Evolutionary conservation across 2,113 vertebrate genomes (phyloP).

Genomic region (Sorex araneus): DNA sequence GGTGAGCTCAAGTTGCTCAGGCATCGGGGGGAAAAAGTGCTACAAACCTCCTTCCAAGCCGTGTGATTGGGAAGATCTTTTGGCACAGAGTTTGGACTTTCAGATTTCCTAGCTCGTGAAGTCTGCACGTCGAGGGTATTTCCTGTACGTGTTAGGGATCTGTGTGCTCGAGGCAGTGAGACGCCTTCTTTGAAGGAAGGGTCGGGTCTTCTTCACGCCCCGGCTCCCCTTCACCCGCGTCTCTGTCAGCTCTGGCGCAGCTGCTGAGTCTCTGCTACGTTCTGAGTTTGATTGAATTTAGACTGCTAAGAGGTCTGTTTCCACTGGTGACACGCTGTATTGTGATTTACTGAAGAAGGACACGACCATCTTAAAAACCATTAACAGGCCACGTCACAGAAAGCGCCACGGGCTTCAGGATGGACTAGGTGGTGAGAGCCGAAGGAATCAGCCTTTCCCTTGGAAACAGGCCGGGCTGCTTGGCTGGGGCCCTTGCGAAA

Average conservation of each 20-base stretch:
- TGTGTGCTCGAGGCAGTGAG: background rate
- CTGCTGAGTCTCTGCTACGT: too few species aligned
- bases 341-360: too few species aligned
- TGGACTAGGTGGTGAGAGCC: slow-evolving; percentile 4
- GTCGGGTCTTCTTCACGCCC: background rate
- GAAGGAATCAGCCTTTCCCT: slow-evolving; percentile 21
- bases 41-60: background rate
- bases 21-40: background rate
- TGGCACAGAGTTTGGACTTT: slow-evolving; percentile 23
- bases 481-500: too few species aligned
- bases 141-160: background rate
- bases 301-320: background rate
- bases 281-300: slow-evolving; percentile 52
- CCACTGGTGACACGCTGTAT: too few species aligned
- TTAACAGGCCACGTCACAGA: too few species aligned
- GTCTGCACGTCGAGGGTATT: slow-evolving; percentile 3
- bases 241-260: too few species aligned
- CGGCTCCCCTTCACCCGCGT: too few species aligned
- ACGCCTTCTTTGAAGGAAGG: background rate
- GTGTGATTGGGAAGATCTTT: background rate
- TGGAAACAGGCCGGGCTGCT: background rate
- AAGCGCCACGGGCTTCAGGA: background rate
- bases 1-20: background rate
- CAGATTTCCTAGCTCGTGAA: background rate
- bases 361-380: too few species aligned